Evolutionary conservation across 2,113 vertebrate species (phyloP).

Genomic region (Eolophus roseicapilla): DNA sequence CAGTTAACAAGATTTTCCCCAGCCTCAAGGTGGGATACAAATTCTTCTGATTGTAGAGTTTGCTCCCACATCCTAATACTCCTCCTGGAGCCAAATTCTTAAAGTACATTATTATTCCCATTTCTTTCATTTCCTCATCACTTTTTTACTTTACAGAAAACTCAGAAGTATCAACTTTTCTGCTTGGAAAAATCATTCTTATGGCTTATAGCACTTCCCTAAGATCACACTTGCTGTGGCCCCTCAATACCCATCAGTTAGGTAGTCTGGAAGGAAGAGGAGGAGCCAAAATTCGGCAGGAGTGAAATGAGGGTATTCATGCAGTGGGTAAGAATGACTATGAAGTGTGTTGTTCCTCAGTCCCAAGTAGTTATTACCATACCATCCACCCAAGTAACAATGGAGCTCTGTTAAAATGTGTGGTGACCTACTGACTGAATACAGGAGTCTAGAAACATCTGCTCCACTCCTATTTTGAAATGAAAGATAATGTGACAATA

Average conservation of each 20-base stretch:
- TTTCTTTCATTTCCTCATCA: not conserved
- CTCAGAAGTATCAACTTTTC: not conserved
- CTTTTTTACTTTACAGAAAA: not conserved
- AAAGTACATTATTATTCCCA: not conserved
- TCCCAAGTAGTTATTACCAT: not conserved
- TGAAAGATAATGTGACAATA: constrained; percentile 55
- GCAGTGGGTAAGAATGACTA: not conserved
- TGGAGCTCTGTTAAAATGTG: constrained; percentile 49
- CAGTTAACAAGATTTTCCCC: not conserved
- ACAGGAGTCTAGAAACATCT: constrained; percentile 65
- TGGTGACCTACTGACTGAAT: constrained; percentile 34
- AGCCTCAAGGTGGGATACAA: not conserved
- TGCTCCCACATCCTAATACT: not conserved
- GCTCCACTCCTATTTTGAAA: constrained; percentile 47
- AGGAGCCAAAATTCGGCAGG: constrained; percentile 26
- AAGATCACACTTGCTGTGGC: not conserved
- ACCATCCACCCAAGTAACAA: constrained; percentile 46
- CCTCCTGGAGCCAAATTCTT: not conserved
- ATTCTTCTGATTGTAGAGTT: not conserved
- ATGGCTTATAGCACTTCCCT: not conserved
- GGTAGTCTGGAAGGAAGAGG: not conserved
- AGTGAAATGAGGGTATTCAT: constrained; percentile 36
- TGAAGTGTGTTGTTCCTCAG: not conserved
- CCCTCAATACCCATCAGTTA: not conserved
- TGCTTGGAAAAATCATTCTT: not conserved